Base-by-base conservation (phyloP, 2,888 invertebrate genomes). In the Caenorhabditis sp. region DNA sequence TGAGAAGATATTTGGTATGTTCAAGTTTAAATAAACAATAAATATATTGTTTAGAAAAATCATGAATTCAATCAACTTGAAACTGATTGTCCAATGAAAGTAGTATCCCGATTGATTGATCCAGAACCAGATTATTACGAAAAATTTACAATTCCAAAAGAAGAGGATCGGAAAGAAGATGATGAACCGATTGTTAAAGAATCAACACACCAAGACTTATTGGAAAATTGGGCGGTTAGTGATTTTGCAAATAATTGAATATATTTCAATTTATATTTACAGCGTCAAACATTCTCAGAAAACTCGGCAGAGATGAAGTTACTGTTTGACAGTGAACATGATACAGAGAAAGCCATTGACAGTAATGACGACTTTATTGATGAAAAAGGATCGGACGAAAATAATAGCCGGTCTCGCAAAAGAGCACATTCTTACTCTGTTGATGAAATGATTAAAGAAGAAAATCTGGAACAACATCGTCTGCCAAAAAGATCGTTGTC, bases 161-260 rank as follows among this genome's bases (percentile, higher is more conserved):
- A 55, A 23, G 26, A 23, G 10, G 55, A 55, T 26, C 17, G 24
- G 2, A 17, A 23, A 10, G 26, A 55, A 26, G 27, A 55, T 8
- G 5, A 26, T 27, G 27, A 55, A 23, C 24, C 8, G 3, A 31
- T 58, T 36, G 14, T 58, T 19, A 36, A 36, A 36, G 57, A 27
- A 6, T 10, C 8, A 19, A 17, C 72, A n/a, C 64, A 68, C 49
- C 72, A 72, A n/a, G 68, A 67, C 31, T 36, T 68, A 26, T 50
- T 72, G 1, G 72, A 72, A 51, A 51, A 59, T 60, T 72, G 72
- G 72, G 72, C 72, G 36, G 72, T 69, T 31, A 60, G 62, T 57
- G 31, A 31, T 31, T 6, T 6, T 31, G 4, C 31, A 31, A 31
- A 31, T 31, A 31, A 12, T 43, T 36, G 36, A 36, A 12, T 36